These are phyloP conservation scores for Drymonia ruficornis DNA, from an alignment of 2,888 invertebrate genomes.

Conservation along the genomic window DNA sequence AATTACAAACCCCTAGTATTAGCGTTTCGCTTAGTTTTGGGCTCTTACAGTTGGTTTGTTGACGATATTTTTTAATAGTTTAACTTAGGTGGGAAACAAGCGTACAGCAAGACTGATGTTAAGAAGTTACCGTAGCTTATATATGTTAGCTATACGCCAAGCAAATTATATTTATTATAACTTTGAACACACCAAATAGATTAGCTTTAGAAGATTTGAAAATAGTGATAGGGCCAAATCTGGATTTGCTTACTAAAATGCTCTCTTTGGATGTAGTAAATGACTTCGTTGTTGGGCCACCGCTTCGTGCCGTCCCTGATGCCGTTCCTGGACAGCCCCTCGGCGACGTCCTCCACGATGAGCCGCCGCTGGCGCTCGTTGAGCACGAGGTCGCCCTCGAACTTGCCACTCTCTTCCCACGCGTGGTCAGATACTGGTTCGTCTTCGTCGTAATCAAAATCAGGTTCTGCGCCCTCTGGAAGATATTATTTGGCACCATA, in stretches of 20 bases:
- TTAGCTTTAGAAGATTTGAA: too few species aligned
- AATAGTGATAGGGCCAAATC: background rate
- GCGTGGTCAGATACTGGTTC: constrained; percentile 68
- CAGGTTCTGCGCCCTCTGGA: constrained; percentile 58
- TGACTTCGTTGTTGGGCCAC: constrained; percentile 78
- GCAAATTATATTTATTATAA: too few species aligned
- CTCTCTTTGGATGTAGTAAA: constrained; percentile 73
- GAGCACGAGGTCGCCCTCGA: constrained; percentile 81
- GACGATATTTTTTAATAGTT: too few species aligned
- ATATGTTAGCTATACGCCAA: too few species aligned
- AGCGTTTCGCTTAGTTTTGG: too few species aligned
- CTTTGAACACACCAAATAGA: too few species aligned
- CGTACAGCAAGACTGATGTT: too few species aligned
- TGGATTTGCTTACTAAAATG: constrained; percentile 72
- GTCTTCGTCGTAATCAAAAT: constrained; percentile 63
- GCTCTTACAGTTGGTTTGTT: too few species aligned
- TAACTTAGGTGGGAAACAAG: too few species aligned
- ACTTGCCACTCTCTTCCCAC: constrained; percentile 81
- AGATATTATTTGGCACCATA: constrained; percentile 7
- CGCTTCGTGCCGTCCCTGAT: constrained; percentile 72
- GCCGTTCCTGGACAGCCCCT: constrained; percentile 75
- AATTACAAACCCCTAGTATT: too few species aligned
- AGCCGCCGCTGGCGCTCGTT: constrained; percentile 74
- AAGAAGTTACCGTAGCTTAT: too few species aligned
- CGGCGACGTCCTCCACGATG: constrained; percentile 71